Base-by-base conservation (phyloP, 2,888 invertebrate genomes). In the Sminthurides aquaticus region DNA sequence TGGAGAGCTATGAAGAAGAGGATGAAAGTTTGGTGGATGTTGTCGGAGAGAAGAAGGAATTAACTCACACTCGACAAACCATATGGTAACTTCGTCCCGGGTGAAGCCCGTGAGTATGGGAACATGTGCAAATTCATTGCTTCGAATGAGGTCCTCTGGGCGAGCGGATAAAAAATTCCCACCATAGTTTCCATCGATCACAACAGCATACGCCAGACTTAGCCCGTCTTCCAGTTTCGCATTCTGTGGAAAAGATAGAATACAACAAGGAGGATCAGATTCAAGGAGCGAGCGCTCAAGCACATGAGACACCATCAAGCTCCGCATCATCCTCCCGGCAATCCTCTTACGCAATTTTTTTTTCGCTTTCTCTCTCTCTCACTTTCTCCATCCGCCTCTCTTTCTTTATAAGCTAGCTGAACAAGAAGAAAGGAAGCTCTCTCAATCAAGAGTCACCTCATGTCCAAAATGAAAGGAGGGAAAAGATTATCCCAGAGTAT, bases 1-100 rank as follows among this genome's bases (percentile, higher is more conserved):
- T n/a, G n/a, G n/a, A n/a, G n/a, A n/a, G n/a, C n/a, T n/a, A n/a
- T n/a, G n/a, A n/a, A n/a, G n/a, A n/a, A n/a, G n/a, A n/a, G n/a
- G n/a, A n/a, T n/a, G n/a, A n/a, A n/a, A n/a, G n/a, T n/a, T n/a
- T n/a, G n/a, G n/a, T n/a, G n/a, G n/a, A n/a, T n/a, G n/a, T n/a
- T n/a, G n/a, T n/a, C n/a, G n/a, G n/a, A n/a, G n/a, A n/a, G n/a
- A n/a, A n/a, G 49, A 60, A 52, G 5, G 48, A 22, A 54, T 8
- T 8, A 54, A 70, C 76, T 75, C 74, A 77, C 78, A 76, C 66
- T 74, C 73, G 54, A 74, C 75, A 68, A 77, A 77, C 78, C 78
- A 78, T 66, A 77, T 77, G 71, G 77, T 76, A 64, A 78, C 77
- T 71, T 78, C 78, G 67, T 78, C 77, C 66, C 73, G 75, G 11